Conservation (phyloP, 2,113 vertebrate species). For the Plecotus auritus region DNA sequence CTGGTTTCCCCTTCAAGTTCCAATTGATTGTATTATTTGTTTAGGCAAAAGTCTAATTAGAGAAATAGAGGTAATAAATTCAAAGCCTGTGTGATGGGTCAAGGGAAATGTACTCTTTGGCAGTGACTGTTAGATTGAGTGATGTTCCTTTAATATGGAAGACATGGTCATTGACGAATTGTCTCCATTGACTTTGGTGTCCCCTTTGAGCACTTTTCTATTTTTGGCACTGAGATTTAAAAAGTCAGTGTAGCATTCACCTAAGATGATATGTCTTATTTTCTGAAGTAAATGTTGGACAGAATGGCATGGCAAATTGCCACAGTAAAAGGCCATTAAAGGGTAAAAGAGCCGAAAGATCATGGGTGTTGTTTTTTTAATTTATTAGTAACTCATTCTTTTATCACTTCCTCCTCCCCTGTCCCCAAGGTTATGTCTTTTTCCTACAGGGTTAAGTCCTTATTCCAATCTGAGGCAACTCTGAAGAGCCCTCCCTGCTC, state of each 20-base stretch:
- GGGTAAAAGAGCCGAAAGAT: background rate
- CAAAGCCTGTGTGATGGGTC: background rate
- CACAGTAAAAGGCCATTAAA: background rate
- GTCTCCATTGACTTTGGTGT: background rate
- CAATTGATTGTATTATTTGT: conserved; percentile 14
- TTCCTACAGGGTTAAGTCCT: background rate
- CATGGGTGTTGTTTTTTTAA: background rate
- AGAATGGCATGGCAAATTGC: background rate
- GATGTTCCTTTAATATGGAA: background rate
- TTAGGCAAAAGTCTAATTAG: conserved; percentile 54
- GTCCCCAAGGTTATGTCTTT: background rate
- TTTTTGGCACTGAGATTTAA: background rate
- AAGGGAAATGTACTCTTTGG: background rate
- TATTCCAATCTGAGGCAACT: background rate
- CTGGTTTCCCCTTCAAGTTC: conserved; percentile 10
- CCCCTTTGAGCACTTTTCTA: background rate
- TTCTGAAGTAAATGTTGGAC: background rate
- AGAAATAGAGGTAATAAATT: conserved; percentile 24
- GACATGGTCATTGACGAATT: background rate
- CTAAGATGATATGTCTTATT: background rate
- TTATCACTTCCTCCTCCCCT: background rate
- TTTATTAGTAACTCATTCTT: background rate
- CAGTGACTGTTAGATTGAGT: background rate
- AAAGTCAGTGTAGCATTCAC: background rate
- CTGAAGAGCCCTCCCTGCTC: background rate